These are phyloP conservation scores for Lordiphosa collinella DNA, from an alignment of 1,140 invertebrate species.

Conservation along the genomic window DNA sequence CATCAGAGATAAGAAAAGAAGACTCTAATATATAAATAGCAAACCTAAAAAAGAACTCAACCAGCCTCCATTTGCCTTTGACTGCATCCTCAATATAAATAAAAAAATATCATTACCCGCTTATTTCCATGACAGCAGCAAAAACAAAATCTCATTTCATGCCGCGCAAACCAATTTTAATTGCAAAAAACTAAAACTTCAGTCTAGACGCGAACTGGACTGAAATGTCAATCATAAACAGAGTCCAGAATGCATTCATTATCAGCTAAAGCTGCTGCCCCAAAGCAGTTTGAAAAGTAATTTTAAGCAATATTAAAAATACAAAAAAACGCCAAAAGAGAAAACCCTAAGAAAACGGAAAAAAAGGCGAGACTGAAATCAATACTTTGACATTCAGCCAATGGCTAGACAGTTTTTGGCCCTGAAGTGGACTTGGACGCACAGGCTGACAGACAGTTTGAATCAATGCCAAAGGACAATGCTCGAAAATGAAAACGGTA, in stretches of 20 bases:
- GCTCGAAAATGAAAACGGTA: conserved; percentile 10
- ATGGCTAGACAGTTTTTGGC: conserved; percentile 56
- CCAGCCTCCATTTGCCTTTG: no score
- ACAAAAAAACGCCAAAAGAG: conserved; percentile 18
- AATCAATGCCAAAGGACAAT: conserved; percentile 63
- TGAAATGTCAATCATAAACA: conserved; percentile 63
- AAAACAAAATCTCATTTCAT: conserved; percentile 3
- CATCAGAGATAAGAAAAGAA: no score
- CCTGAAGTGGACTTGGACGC: conserved; percentile 57
- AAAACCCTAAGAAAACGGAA: not conserved
- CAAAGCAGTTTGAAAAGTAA: conserved; percentile 56
- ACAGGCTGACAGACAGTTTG: conserved; percentile 19
- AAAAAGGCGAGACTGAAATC: conserved; percentile 42
- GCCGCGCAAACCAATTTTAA: conserved; percentile 42
- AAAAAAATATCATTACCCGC: no score
- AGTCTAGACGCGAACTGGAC: conserved; percentile 14
- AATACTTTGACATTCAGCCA: conserved; percentile 64
- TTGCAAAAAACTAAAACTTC: conserved; percentile 46
- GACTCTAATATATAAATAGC: no score
- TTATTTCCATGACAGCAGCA: conserved; percentile 1
- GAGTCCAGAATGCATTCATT: conserved; percentile 18
- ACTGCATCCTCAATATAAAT: no score
- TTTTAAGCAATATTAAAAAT: conserved; percentile 48
- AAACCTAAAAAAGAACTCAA: no score
- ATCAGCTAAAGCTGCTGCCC: conserved; percentile 2